Base-by-base conservation (phyloP, 2,113 vertebrate genomes). In the Protomyctophum bolini region DNA sequence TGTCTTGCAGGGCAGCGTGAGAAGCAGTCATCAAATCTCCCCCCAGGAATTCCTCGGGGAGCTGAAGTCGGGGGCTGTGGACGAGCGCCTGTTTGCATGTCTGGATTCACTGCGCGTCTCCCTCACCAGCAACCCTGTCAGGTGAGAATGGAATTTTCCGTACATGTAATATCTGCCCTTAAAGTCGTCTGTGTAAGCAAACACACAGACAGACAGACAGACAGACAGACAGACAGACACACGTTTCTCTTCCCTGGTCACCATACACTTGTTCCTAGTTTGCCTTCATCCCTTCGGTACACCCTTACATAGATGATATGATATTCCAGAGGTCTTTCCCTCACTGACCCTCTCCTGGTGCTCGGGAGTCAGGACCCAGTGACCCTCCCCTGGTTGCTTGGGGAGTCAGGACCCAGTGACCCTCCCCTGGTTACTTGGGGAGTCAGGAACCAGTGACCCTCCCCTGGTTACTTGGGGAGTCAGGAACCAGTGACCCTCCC, bases 111-210 rank as follows among this genome's bases (percentile, higher is more conserved):
- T 98, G 48, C 91, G 96, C 0, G 96, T 99, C 12, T 98, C 96
- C 66, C 92, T 99, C 77, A 98, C 96, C 85, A 99, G 97, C 91
- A 98, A 98, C 83, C 96, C 98, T 83, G 97, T 99, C 92, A 99
- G 98, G 98, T 98, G 4, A 33, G 15, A 57, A 57, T 21, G 15
- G 1, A 4, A 33, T 10, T 68, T 8, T 45, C 6, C 46, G 7
- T 2, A 8, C 6, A 46, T n/a, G 48, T 5, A 14, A 67, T 55
- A 41, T n/a, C 1, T 21, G 10, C 15, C 11, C 15, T 28, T n/a
- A 52, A 33, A 28, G 2, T 10, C 2, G 12, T 49, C 6, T 6
- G n/a, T n/a, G n/a, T n/a, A n/a, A n/a, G 46, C 10, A 58, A 21
- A 60, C 33, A 62, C 28, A 56, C 45, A 67, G 33, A 4, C n/a